Conservation (phyloP, 2,888 invertebrate species). For the Shargacucullia verbasci region DNA sequence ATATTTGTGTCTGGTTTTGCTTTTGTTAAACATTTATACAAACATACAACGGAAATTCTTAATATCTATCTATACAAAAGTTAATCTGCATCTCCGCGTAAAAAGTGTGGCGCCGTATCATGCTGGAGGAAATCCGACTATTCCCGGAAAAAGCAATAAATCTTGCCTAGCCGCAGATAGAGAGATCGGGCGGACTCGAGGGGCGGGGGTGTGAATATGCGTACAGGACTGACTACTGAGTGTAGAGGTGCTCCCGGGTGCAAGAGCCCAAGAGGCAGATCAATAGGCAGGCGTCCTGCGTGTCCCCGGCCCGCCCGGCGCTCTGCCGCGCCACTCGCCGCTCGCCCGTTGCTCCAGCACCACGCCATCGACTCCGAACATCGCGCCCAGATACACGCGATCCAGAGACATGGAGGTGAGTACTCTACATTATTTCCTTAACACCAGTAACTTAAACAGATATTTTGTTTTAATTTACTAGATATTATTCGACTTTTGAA, state of each 20-base stretch:
- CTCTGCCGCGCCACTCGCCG: constrained; percentile 56
- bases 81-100: constrained; percentile 54
- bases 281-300: constrained; percentile 78
- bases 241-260: constrained; percentile 69
- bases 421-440: constrained; percentile 9
- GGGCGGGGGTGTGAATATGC: constrained; percentile 65
- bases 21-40: neutral
- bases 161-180: constrained; percentile 78
- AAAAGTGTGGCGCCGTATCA: constrained; percentile 56
- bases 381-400: constrained; percentile 30
- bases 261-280: constrained; percentile 78
- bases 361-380: constrained; percentile 28
- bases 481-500: neutral
- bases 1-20: too few species aligned
- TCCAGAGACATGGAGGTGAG: constrained; percentile 69
- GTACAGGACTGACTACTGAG: constrained; percentile 67
- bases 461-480: neutral
- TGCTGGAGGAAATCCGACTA: constrained; percentile 74
- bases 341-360: constrained; percentile 39
- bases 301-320: constrained; percentile 59
- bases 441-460: constrained; percentile 5
- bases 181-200: constrained; percentile 56
- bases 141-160: constrained; percentile 83
- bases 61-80: constrained; percentile 23
- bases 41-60: constrained; percentile 2